Conservation (phyloP, 2,888 invertebrate species). For the Campoletis raptor region DNA sequence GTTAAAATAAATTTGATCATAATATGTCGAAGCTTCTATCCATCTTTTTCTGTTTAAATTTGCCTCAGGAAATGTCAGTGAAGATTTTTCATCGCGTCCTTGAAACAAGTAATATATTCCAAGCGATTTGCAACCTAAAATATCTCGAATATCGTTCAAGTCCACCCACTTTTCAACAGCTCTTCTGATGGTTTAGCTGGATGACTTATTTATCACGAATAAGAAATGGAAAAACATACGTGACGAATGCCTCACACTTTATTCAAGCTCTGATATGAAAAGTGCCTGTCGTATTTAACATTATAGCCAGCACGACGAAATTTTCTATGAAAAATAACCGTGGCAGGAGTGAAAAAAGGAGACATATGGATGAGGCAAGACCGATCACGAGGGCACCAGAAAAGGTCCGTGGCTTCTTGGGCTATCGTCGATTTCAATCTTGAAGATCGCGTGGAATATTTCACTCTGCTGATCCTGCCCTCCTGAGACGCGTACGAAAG, state of each 20-base stretch:
- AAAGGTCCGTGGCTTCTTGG: conserved; percentile 33
- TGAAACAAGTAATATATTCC: not conserved
- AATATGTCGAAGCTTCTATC: not conserved
- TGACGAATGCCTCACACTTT: conserved; percentile 18
- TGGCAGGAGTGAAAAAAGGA: conserved; percentile 16
- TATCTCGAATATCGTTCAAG: not conserved
- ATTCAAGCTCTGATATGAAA: conserved; percentile 28
- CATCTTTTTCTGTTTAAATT: not conserved
- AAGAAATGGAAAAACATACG: not conserved
- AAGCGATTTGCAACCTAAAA: not conserved
- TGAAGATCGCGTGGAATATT: conserved; percentile 59
- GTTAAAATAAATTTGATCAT: not conserved
- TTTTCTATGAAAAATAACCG: conserved; percentile 49
- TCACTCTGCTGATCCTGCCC: conserved; percentile 60
- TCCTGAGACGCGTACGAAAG: conserved; percentile 48
- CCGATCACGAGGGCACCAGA: conserved; percentile 35
- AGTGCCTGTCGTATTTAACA: conserved; percentile 30
- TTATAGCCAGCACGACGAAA: conserved; percentile 38
- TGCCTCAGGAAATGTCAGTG: not conserved
- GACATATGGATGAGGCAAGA: conserved; percentile 58
- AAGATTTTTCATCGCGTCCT: not conserved
- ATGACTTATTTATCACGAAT: conserved; percentile 12
- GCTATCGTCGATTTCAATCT: conserved; percentile 66
- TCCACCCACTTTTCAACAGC: not conserved
- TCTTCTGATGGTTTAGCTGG: not conserved